Evolutionary conservation across 1,140 invertebrate genomes (phyloP), one percentile per base, ranked within the genome.

Genomic region (Protaetia brevitarsis): DNA sequence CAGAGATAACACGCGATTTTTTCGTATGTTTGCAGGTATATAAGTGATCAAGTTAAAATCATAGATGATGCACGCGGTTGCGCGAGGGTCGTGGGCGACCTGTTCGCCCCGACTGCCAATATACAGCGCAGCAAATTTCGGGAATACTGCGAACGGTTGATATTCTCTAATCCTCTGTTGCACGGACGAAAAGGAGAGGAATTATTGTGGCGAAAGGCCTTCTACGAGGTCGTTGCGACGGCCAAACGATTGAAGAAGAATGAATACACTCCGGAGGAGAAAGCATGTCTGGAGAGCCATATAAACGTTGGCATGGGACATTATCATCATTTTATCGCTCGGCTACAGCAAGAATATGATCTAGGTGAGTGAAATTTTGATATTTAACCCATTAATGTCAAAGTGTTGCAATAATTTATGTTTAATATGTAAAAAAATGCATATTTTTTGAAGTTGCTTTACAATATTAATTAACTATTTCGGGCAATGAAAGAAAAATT

Each of bases 151-250:
- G 89, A 93, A 78, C 81, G 87, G 70, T 80, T 94, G 36, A 88
- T 94, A 76, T 89, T 92, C 72, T 84, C 87, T 71, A 89, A 92
- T 78, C 89, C 89, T 41, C 74, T 86, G 65, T 83, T 86, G 56
- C 89, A 91, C 83, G 93, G 92, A 2, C 87, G 89, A 65, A 95
- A 95, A 79, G 89, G 89, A 8, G 91, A 96, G 73, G 95, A 97
- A 78, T 81, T 96, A 6, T 79, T 97, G 34, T 97, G 95, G 95
- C 85, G 93, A 58, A 94, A 94, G 83, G 91, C 89, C 2, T 97
- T 93, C 77, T 96, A 97, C 77, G 94, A 97, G 74, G 89, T 90
- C 19, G 89, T 97, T 51, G 87, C 88, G 63, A 80, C 87, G 51
- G 87, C 91, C 2, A 97, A 97, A 81, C 89, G 89, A 72, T 81